Conservation (phyloP, 1,140 invertebrate genomes). For the Reticulitermes speratus region DNA sequence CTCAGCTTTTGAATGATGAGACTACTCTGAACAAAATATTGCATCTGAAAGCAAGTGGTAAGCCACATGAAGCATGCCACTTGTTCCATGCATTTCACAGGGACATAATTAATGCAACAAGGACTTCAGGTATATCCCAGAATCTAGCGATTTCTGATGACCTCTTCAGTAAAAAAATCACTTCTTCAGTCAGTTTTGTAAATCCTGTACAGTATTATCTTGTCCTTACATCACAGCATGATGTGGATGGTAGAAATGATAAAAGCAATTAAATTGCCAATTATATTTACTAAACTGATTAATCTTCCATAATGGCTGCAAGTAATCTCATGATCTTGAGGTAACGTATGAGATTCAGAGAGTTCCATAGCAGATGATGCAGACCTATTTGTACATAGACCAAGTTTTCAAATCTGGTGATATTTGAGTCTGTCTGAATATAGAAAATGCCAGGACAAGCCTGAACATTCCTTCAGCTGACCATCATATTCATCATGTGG, state of each 20-base stretch:
- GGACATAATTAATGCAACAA: not conserved
- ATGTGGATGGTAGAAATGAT: not conserved
- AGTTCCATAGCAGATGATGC: too few species aligned
- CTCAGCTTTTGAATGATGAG: not conserved
- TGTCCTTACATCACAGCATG: not conserved
- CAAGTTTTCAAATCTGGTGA: too few species aligned
- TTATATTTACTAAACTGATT: too few species aligned
- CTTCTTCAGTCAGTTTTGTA: not conserved
- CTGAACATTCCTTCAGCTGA: too few species aligned
- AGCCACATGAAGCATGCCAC: slow-evolving; percentile 9
- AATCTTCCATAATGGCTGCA: too few species aligned
- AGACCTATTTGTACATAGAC: too few species aligned
- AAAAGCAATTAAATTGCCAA: not conserved
- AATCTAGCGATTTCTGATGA: not conserved
- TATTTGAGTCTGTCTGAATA: too few species aligned
- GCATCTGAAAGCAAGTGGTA: not conserved
- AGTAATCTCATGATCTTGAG: too few species aligned
- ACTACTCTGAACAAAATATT: not conserved
- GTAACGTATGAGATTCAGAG: too few species aligned
- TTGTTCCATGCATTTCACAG: not conserved
- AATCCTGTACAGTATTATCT: slow-evolving; percentile 6
- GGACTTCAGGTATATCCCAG: not conserved
- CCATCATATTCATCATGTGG: too few species aligned
- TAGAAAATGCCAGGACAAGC: too few species aligned
- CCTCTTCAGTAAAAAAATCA: too few species aligned